Evolutionary conservation across 2,113 vertebrate genomes (phyloP).

Genomic region (Otis tarda): DNA sequence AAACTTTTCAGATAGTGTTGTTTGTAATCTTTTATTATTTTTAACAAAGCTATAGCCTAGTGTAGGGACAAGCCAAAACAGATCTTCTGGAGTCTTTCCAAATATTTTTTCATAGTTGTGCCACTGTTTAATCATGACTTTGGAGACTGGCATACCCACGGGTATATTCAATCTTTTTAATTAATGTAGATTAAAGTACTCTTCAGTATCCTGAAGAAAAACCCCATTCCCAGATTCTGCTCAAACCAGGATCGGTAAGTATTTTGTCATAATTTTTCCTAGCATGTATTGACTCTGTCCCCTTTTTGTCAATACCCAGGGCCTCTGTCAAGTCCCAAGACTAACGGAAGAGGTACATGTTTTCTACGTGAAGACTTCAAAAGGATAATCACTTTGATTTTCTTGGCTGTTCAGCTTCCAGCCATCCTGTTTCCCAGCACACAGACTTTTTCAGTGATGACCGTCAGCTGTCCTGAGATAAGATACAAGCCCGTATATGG

Average conservation of each 20-base stretch:
- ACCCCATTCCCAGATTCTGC: background rate
- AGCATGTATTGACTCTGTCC: background rate
- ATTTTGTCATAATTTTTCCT: background rate
- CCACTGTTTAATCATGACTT: background rate
- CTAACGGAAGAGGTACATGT: fast-evolving
- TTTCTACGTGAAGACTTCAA: background rate
- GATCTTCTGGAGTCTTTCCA: background rate
- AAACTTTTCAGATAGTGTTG: background rate
- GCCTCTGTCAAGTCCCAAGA: background rate
- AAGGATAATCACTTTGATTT: background rate
- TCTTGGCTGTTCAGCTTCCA: background rate
- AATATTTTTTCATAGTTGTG: background rate
- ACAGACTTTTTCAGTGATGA: background rate
- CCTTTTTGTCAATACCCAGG: background rate
- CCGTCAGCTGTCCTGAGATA: background rate
- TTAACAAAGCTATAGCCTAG: background rate
- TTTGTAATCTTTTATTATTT: background rate
- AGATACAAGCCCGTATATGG: fast-evolving
- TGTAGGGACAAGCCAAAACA: background rate
- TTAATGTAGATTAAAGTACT: background rate
- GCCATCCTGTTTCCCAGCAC: background rate
- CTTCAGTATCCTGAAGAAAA: background rate
- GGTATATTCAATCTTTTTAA: background rate
- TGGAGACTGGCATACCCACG: background rate
- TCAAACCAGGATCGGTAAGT: background rate